Base-by-base conservation (phyloP, 2,113 vertebrate genomes). In the Arothron firmamentum region DNA sequence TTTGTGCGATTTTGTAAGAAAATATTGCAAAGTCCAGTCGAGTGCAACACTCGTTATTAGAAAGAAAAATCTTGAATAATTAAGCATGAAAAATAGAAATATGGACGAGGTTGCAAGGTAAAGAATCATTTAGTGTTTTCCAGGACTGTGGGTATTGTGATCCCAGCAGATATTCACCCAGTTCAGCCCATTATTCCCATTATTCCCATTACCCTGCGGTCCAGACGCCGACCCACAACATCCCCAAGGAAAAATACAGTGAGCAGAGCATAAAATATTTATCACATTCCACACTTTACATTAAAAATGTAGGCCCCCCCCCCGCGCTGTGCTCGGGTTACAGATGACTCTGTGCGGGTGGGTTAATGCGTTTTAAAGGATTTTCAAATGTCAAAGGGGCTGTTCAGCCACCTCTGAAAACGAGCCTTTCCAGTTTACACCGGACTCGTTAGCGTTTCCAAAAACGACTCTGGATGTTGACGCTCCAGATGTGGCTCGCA, bases 301-400 rank as follows among this genome's bases (percentile, higher is more conserved):
- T 59, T 50, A 58, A 77, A 73, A 61, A 62, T 49, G n/a, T 17
- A 59, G 17, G 10, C 3, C 10, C 52, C 16, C 52, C 16, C 31
- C 25, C 25, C 25, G 25, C 25, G 63, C 21, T 52, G 42, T 17
- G 38, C 25, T 23, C 42, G 49, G 43, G 52, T 25, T 38, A 45
- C n/a, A 45, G 21, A 45, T 14, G 16, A 21, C 52, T 38, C 0
- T 4, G 12, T 53, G 45, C n/a, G n/a, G 49, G 54, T 59, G 55
- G 28, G 11, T 52, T 52, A 52, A 59, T 56, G 56, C 41, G 23
- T 47, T 58, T 54, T 28, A 65, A 51, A 59, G 4, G 18, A 52
- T 17, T 43, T 53, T 13, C 31, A 65, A 65, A 61, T 60, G 48
- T 51, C 52, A 57, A 46, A 68, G 52, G 28, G 56, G 19, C 25